These are phyloP conservation scores for Burhinus oedicnemus DNA, from an alignment of 2,113 vertebrate species.

Conservation along the genomic window DNA sequence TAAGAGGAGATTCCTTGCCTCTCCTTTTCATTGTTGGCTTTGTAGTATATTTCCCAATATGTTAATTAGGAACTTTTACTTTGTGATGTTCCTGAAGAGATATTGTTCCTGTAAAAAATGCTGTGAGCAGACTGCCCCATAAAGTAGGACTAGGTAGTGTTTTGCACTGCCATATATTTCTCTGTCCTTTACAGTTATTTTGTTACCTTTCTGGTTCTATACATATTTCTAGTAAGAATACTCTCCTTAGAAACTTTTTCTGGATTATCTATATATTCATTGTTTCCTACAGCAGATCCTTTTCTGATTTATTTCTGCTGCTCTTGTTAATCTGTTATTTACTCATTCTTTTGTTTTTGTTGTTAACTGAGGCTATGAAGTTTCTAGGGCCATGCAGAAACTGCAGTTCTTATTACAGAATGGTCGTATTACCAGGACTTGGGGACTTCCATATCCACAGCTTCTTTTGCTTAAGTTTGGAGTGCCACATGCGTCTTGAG, in stretches of 20 bases:
- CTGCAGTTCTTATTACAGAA: not conserved
- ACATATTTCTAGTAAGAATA: not conserved
- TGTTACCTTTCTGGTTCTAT: not conserved
- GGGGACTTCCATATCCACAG: not conserved
- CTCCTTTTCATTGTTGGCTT: not conserved
- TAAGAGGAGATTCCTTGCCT: not conserved
- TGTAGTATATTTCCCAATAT: not conserved
- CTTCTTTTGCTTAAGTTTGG: not conserved
- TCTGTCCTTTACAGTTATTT: not conserved
- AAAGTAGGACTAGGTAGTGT: not conserved
- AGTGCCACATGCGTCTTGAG: rapidly evolving
- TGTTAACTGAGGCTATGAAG: not conserved
- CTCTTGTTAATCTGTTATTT: not conserved
- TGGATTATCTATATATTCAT: not conserved
- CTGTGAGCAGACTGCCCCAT: not conserved
- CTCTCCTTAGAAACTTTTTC: not conserved
- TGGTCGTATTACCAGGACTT: not conserved
- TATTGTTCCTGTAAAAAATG: not conserved
- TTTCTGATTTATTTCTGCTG: not conserved
- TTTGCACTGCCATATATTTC: not conserved
- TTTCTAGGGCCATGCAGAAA: not conserved
- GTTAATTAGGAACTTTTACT: not conserved
- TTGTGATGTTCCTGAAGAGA: not conserved
- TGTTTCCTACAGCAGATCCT: not conserved
- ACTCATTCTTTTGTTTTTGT: not conserved